Evolutionary conservation across 2,888 invertebrate species (phyloP), one percentile per base, ranked within the genome.

Genomic region (Pherbina coryleti): DNA sequence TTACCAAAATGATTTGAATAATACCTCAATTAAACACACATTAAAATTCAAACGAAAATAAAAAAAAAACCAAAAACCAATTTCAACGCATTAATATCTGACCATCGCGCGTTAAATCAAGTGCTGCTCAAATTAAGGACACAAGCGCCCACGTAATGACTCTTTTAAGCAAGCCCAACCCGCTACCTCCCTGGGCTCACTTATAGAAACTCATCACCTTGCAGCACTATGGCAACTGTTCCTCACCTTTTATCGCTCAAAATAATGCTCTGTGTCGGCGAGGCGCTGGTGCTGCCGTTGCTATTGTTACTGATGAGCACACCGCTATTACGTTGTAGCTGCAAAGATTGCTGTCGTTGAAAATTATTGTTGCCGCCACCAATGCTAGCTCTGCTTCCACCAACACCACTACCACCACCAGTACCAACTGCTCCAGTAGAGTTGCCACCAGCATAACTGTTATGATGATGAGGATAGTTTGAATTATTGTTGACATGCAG

Each of bases 231-330:
- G 82, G 85, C 84, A 75, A 86, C 83, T 79, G 86, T 88, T 79
- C 87, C 89, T 89, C 89, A 89, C 89, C 89, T 89, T 81, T 89
- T 88, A 79, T 89, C 89, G 82, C 85, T 86, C 77, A 87, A 79
- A 67, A 88, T 83, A 73, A 86, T 84, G 78, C 85, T 84, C 62
- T 89, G 86, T 49, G 86, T 85, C 53, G 66, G 44, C 17, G 77
- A 11, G 8, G 37, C 57, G 53, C 75, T 71, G 66, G 60, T 75
- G 22, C 76, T 82, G 74, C 81, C 84, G 75, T 83, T 83, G 69
- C 80, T 79, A 73, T 80, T 73, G 67, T 76, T 82, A 62, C 53
- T 84, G 79, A 60, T 82, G 81, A 78, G 82, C 74, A 53, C 84
- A 78, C 78, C 84, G 76, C 79, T 84, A 77, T 79, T 49, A 64